phyloP scores from a whole-genome alignment of 2,888 invertebrate genomes.

The Endotricha flammealis region DNA sequence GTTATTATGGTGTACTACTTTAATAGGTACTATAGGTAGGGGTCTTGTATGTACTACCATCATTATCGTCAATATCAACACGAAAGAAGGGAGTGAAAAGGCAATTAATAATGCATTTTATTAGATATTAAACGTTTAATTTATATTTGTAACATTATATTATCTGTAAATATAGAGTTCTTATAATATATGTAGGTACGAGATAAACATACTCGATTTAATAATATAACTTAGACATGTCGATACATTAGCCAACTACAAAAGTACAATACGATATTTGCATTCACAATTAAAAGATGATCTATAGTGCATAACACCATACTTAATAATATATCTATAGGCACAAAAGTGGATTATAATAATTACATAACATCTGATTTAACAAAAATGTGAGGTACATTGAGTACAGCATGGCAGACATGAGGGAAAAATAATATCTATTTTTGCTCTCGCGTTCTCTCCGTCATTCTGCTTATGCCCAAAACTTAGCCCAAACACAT shows the following conservation, averaged over 20 bases:
- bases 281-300: constrained; percentile 60
- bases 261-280: constrained; percentile 52
- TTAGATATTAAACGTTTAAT: constrained; percentile 72
- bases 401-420: constrained; percentile 14
- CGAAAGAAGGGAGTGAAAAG: too few relatives aligned
- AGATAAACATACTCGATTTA: constrained; percentile 70
- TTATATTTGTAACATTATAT: constrained; percentile 78
- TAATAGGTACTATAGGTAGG: too few relatives aligned
- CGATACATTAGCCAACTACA: constrained; percentile 59
- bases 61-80: too few relatives aligned
- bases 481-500: constrained; percentile 33
- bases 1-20: too few relatives aligned
- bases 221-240: constrained; percentile 57
- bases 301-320: constrained; percentile 64
- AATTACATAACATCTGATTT: constrained; percentile 59
- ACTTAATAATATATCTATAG: constrained; percentile 58
- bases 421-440: constrained; percentile 5
- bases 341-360: constrained; percentile 67
- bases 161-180: constrained; percentile 78
- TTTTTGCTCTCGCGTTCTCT: neutral
- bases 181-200: constrained; percentile 67
- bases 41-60: too few relatives aligned
- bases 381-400: constrained; percentile 56
- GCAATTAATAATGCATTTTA: neutral
- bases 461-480: too few relatives aligned